These are phyloP conservation scores for Heliothis peltigera DNA, from an alignment of 2,888 invertebrate genomes.

Conservation along the genomic window DNA sequence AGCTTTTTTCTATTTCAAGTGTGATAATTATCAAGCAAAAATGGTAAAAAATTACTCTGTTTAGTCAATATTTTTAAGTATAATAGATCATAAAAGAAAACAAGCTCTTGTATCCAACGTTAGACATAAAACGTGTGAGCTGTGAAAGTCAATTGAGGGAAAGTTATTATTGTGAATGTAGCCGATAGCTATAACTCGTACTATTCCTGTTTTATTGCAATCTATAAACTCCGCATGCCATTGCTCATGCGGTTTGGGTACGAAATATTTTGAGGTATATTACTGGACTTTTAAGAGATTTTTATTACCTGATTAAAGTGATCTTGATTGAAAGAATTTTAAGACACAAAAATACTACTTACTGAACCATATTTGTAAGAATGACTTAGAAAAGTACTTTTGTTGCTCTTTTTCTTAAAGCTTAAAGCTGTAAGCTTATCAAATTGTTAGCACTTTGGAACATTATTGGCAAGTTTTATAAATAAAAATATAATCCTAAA, in stretches of 20 bases:
- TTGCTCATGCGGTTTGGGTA: constrained; percentile 17
- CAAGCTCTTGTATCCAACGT: constrained; percentile 6
- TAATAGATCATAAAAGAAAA: constrained; percentile 17
- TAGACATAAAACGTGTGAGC: constrained; percentile 39
- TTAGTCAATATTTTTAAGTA: neutral
- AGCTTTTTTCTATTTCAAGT: too few species aligned
- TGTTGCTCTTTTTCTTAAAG: too few species aligned
- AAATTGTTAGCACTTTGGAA: neutral
- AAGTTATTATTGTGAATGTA: constrained; percentile 51
- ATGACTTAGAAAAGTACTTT: neutral
- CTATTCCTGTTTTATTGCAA: constrained; percentile 52
- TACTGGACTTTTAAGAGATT: constrained; percentile 29
- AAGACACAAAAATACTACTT: too few species aligned
- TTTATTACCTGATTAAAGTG: constrained; percentile 15
- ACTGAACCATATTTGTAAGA: too few species aligned
- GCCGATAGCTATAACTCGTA: constrained; percentile 45
- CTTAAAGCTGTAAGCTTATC: too few species aligned
- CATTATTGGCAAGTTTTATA: neutral
- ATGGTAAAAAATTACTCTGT: too few species aligned
- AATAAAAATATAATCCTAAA: neutral
- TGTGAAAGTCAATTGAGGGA: constrained; percentile 56
- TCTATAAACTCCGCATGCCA: constrained; percentile 49
- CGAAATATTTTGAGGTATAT: constrained; percentile 26
- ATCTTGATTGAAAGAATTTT: too few species aligned
- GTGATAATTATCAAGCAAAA: too few species aligned